Evolutionary conservation across 53 echinoderm and acorn worm species (phyloP), one percentile per base, ranked within the genome.

Genomic region (Temnopleurus reevesii): DNA sequence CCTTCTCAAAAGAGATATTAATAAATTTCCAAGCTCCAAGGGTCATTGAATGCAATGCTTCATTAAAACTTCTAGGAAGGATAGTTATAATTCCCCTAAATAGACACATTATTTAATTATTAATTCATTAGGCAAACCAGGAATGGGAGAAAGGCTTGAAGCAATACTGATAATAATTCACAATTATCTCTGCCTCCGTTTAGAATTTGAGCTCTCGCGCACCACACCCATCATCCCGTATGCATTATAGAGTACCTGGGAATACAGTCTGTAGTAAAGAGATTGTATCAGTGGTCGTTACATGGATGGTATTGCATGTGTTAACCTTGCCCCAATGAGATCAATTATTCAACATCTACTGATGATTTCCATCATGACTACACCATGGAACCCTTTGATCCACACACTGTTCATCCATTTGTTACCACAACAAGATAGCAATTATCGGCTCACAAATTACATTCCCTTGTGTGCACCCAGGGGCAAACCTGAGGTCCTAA

Each of bases 311-410:
- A 47, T 41, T 79, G 49, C 13, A 46, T 46, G 79, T 46, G 49
- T 79, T 79, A 49, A 79, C 46, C 79, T 28, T 79, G 4, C 79
- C 15, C 79, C 24, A 79, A 79, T 79, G 29, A 79, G 49, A 79
- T 79, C 79, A 79, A 79, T 79, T 79, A 79, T 79, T 79, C 79
- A 79, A 79, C 46, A 79, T 79, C 79, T 79, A 79, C 79, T n/a
- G 47, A 46, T 47, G 79, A 79, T 79, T 79, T 79, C 79, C 79
- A 79, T 79, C 46, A 79, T 79, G 79, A 79, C 49, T 47, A 47
- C 79, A n/a, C n/a, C 71, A 71, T 19, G 41, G 41, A 79, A 47
- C 8, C 49, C 49, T 79, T 10, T 79, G 79, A 15, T 49, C 71
- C 71, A 41, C 18, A 38, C 71, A 71, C 71, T 38, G 41, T 71